Evolutionary conservation across 2,797 vertebrate genomes (phyloP), one percentile per base, ranked within the genome.

Genomic region (Glossophaga mutica): DNA sequence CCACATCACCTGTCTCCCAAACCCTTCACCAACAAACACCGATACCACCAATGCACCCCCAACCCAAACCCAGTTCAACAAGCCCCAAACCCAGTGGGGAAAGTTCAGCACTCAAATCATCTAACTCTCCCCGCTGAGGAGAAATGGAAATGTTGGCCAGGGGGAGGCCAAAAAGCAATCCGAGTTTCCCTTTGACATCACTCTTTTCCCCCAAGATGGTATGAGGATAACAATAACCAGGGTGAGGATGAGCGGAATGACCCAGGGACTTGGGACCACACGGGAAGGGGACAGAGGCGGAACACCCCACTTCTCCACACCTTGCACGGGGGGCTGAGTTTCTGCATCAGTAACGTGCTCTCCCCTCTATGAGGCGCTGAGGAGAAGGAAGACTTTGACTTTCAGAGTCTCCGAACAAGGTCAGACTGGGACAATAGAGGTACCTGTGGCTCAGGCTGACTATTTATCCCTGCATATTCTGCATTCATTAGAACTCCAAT

Each of bases 401-500:
- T 98, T 96, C 67, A 96, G 74, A 97, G 92, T 0, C 68, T 89
- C 50, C 52, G 79, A 59, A 48, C 70, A 96, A 97, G 34, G 57
- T 97, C 82, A 95, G 55, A 26, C 83, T 92, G 57, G 44, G 12
- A 74, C 39, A 76, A 96, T 73, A 52, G 1, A 97, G 96, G 90
- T 83, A 82, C 6, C 44, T 9, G 32, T 0, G 22, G 5, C 74
- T 94, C 44, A n/a, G 42, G 96, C 92, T 42, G 95, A 97, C 90
- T 95, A 95, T 95, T 96, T 92, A 70, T 91, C 89, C 68, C 65
- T 89, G 21, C 26, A 42, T 88, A 82, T 92, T 39, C 82, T 94
- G 0, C 68, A 42, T 95, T 98, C 98, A 97, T 98, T 95, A 96
- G 90, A 96, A 18, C 62, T 94, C 46, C 92, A 84, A 97, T 92